Evolutionary conservation across 1,140 invertebrate genomes (phyloP), one percentile per base, ranked within the genome.

Genomic region (Heliconius hermathena): DNA sequence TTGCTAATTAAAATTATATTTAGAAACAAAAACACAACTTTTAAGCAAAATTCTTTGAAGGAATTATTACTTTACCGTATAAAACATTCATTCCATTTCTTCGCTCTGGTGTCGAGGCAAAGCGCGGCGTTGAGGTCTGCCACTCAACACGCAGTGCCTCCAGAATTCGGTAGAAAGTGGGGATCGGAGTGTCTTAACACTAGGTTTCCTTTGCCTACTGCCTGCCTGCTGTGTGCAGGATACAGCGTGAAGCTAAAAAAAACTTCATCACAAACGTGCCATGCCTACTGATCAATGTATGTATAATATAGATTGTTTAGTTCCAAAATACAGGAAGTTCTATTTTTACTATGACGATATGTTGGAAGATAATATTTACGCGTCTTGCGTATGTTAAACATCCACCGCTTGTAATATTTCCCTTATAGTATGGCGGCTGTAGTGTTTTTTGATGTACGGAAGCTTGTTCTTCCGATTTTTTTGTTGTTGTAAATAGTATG

Each of bases 341-440:
- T 72, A 72, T 72, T 72, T 72, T 72, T 72, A 72, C 71, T 72
- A 72, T 38, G 71, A 41, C 71, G 71, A 72, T 41, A 72, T 72
- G 71, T 36, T 71, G 20, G 18, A 66, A 72, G 71, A 72, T 72
- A 72, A 72, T 72, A 72, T 72, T 72, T 72, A 72, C 71, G 71
- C 71, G 71, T 41, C 71, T 72, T 72, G 71, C 71, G 71, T 72
- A 72, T 72, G 20, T 72, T 72, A 72, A 72, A 72, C 71, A 72
- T 72, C 71, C 71, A 72, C 36, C 16, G 71, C 5, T 8, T 72
- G 71, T 41, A 38, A 72, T 72, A 72, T 72, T 72, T 72, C 20
- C 71, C 36, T 72, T 71, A 71, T 71, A 16, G 70, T 72, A 38
- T 41, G 18, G 60, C 18, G 22, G 26, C 3, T 22, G 0, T 66